These are phyloP conservation scores for Percopsis transmontana DNA, from an alignment of 2,113 vertebrate genomes.

Conservation along the genomic window DNA sequence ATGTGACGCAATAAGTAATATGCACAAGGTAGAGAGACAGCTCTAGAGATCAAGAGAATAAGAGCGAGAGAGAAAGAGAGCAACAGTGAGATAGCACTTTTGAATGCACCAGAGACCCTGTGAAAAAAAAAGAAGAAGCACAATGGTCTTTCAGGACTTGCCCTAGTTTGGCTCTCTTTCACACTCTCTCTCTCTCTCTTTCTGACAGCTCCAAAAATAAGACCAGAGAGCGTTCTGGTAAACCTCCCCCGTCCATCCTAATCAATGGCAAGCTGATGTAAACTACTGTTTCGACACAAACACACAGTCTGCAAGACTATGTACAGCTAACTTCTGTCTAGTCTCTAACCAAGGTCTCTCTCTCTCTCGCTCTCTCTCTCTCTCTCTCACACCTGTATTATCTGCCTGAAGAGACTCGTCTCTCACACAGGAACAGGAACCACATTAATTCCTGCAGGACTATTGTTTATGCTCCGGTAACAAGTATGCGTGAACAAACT, in stretches of 20 bases:
- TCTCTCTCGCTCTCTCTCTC: neutral
- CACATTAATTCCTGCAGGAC: constrained; percentile 15
- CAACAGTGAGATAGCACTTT: constrained; percentile 69
- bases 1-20: too few relatives aligned
- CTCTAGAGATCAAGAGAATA: constrained; percentile 12
- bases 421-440: constrained; percentile 13
- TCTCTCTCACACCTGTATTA: constrained; percentile 20
- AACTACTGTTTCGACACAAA: constrained; percentile 17
- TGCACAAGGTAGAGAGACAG: too few relatives aligned
- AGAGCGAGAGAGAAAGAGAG: constrained; percentile 40
- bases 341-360: constrained; percentile 24
- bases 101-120: constrained; percentile 58
- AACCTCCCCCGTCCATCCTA: constrained; percentile 37
- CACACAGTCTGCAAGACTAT: constrained; percentile 12
- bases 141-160: constrained; percentile 74
- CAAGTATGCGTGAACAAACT: constrained; percentile 39
- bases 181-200: constrained; percentile 17
- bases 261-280: constrained; percentile 38
- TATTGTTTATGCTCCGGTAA: constrained; percentile 33
- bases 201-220: constrained; percentile 42
- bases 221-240: constrained; percentile 35
- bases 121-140: constrained; percentile 55
- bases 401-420: constrained; percentile 31
- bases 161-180: constrained; percentile 60
- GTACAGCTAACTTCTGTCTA: constrained; percentile 10